Conservation (phyloP, 2,888 invertebrate species). For the Crepidodera aurea region DNA sequence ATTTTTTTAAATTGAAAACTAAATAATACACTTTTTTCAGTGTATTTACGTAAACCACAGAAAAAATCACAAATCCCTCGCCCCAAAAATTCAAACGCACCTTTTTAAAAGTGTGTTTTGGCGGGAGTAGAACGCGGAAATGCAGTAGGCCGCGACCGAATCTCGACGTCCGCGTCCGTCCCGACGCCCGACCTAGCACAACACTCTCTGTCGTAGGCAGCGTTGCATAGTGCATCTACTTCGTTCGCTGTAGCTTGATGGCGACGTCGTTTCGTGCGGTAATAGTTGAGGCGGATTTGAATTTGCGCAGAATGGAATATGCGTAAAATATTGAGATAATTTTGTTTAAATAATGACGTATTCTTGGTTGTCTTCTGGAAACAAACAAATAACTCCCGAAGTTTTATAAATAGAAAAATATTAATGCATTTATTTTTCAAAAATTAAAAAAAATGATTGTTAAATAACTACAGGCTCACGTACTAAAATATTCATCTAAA, state of each 20-base stretch:
- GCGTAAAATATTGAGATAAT: too few species aligned
- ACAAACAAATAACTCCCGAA: too few species aligned
- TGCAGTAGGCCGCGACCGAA: constrained; percentile 49
- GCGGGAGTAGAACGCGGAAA: constrained; percentile 52
- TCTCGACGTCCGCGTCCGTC: constrained; percentile 50
- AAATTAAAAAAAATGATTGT: too few species aligned
- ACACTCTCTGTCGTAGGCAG: constrained; percentile 60
- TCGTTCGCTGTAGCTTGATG: constrained; percentile 44
- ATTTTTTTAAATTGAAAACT: too few species aligned
- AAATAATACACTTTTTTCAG: not conserved
- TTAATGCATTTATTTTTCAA: too few species aligned
- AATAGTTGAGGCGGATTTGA: too few species aligned
- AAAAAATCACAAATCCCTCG: constrained; percentile 23
- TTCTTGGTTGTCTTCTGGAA: too few species aligned
- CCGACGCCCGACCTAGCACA: constrained; percentile 62
- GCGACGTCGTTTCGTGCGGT: constrained; percentile 15
- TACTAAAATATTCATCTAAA: too few species aligned
- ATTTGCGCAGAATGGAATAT: constrained; percentile 19
- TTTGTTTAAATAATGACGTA: not conserved
- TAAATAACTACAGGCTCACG: too few species aligned
- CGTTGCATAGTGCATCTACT: constrained; percentile 41
- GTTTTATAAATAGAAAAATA: too few species aligned
- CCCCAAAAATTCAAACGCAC: constrained; percentile 29
- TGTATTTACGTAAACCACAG: not conserved
- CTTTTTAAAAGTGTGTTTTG: constrained; percentile 45